Percentiles rank a stretch among this genome's conserved stretches.
Evolutionary conservation across 2,888 invertebrate genomes (phyloP).

Genomic region (Philhelius pedissequus): DNA sequence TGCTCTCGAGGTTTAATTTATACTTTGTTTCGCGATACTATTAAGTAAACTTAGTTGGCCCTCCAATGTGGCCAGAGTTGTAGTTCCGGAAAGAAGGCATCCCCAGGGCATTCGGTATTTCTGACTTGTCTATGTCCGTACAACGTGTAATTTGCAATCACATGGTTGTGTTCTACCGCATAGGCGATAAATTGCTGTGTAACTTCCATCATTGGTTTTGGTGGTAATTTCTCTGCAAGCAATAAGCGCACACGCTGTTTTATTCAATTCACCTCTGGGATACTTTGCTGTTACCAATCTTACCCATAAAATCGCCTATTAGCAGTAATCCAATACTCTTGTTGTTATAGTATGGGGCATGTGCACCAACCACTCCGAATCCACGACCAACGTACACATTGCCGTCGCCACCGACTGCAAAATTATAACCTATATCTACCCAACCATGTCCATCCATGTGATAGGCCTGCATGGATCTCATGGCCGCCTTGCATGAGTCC

Average conservation of each 20-base stretch:
- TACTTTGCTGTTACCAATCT: not conserved
- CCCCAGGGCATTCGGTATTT: slow-evolving; percentile 84
- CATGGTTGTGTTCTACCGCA: slow-evolving; percentile 81
- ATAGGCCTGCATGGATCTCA: slow-evolving; percentile 82
- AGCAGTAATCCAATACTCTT: slow-evolving; percentile 83
- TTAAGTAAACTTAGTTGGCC: not conserved
- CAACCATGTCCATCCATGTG: slow-evolving; percentile 81
- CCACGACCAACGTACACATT: slow-evolving; percentile 83
- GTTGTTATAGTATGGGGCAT: slow-evolving; percentile 83
- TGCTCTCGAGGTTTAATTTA: not conserved
- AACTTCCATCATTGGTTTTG: slow-evolving; percentile 80
- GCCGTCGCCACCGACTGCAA: slow-evolving; percentile 84
- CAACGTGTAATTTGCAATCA: slow-evolving; percentile 81
- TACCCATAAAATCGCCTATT: slow-evolving; percentile 79
- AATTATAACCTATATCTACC: slow-evolving; percentile 85
- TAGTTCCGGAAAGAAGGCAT: slow-evolving; percentile 81
- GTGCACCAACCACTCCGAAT: slow-evolving; percentile 84
- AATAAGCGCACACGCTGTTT: slow-evolving; percentile 14
- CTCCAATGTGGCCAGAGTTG: slow-evolving; percentile 81
- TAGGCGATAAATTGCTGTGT: slow-evolving; percentile 81
- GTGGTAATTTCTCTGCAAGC: slow-evolving; percentile 81
- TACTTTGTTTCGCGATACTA: not conserved
- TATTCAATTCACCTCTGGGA: slow-evolving; percentile 16
- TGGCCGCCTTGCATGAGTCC: slow-evolving; percentile 79
- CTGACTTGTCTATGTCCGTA: slow-evolving; percentile 82